Base-by-base conservation (phyloP, 2,113 vertebrate genomes). In the Sporophila hypoxantha region DNA sequence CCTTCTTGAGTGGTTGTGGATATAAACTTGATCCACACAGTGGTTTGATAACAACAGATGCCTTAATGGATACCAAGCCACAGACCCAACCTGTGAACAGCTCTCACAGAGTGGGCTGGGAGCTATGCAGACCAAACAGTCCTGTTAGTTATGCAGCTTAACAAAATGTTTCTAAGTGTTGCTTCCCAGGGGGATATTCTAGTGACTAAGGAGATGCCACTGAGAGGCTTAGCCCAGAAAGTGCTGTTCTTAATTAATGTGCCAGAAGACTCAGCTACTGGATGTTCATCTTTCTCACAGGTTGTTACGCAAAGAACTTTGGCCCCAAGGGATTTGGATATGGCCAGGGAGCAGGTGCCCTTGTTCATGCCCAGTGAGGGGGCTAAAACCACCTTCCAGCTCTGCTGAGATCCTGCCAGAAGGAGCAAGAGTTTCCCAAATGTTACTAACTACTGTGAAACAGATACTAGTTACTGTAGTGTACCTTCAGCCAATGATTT, bases 291-390 rank as follows among this genome's bases (percentile, higher is more conserved):
- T 92, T 62, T 82, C 71, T 93, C 44, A 13, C 88, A 97, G 98
- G 98, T 90, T 98, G 98, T 85, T 98, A 98, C 0, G 98, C 98
- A 1, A 98, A 98, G 96, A 98, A 98, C 94, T 98, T 98, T 46
- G 98, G 98, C 69, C 98, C 98, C 66, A 98, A 98, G 84, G 98
- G 98, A 88, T 97, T 98, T 91, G 98, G 98, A 37, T 98, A 98
- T 0, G 98, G 98, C 62, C 98, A 98, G 75, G 98, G 98, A 60
- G 98, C 98, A 1, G 98, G 97, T n/a, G 97, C 97, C 53, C 98
- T 98, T 0, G 97, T 98, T 82, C 98, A 98, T 0, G 97, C 98
- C 59, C 97, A 98, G 90, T 98, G 91, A 97, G 66, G 44, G 44
- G 34, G 67, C 67, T 49, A 25, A 50, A 83, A 93, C 8, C 2